Base-by-base conservation (phyloP, 1,140 invertebrate genomes). In the Sitophilus oryzae region DNA sequence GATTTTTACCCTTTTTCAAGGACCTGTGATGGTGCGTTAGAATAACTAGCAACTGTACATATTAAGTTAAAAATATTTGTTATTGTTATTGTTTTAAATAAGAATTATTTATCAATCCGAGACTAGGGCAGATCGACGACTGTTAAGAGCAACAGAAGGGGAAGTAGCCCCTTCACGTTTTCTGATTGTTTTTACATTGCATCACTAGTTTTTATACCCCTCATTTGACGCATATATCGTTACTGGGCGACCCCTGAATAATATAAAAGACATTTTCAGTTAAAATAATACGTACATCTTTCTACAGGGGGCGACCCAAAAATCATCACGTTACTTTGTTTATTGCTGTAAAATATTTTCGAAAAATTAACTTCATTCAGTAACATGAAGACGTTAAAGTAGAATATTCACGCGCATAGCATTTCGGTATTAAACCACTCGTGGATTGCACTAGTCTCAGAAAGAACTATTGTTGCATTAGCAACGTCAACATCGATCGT, bases 151-250 rank as follows among this genome's bases (percentile, higher is more conserved):
- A 18, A 15, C 18, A 64, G 63, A 64, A 58, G 60, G 56, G 65
- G 66, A 66, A 47, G 11, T 68, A 68, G 63, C 66, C 66, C 56
- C 58, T 59, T 66, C 63, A 40, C 50, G 45, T 44, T 40, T 48
- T 50, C 66, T 68, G 66, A 68, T 38, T 68, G 66, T 68, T 68
- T n/a, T 45, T 45, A 42, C 51, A 52, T 62, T 62, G 52, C 58
- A 40, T 50, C 19, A 38, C 18, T 58, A 52, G 51, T 54, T 41
- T 59, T 46, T 10, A 41, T 46, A 15, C 4, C 9, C n/a, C 15
- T 22, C 36, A 49, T 40, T 38, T 38, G 1, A 36, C 30, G 8
- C 36, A 25, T 51, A 30, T 42, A 55, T 41, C 9, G 40, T 40
- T 14, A 30, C 10, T 10, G 14, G 11, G 5, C 11, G 5, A 11